Conservation (phyloP, 2,888 invertebrate genomes). For the Lithophane ornitopus region DNA sequence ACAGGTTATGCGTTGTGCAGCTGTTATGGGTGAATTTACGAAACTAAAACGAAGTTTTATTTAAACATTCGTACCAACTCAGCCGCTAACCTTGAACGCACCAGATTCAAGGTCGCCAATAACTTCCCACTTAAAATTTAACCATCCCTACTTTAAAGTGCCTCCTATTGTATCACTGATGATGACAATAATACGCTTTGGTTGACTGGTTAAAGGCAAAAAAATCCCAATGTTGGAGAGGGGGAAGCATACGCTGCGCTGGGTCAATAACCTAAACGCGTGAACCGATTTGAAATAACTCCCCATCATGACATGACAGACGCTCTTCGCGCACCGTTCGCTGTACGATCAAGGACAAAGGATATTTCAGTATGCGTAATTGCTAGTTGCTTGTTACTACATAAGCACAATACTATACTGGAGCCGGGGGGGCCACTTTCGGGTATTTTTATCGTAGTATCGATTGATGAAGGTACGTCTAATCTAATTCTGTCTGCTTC, state of each 20-base stretch:
- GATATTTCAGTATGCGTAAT: slow-evolving; percentile 64
- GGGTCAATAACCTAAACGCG: slow-evolving; percentile 84
- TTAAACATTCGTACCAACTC: slow-evolving; percentile 56
- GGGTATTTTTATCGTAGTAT: slow-evolving; percentile 25
- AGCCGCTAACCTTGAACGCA: slow-evolving; percentile 81
- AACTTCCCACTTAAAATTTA: slow-evolving; percentile 70
- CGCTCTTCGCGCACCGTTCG: slow-evolving; percentile 66
- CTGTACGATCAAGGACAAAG: slow-evolving; percentile 68
- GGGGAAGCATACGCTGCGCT: slow-evolving; percentile 77
- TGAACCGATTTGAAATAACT: slow-evolving; percentile 85
- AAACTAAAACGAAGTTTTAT: slow-evolving; percentile 31
- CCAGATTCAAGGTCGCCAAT: slow-evolving; percentile 84
- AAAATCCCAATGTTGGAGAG: slow-evolving; percentile 76
- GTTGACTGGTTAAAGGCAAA: slow-evolving; percentile 81
- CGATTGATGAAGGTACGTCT: background rate
- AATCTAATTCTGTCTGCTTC: slow-evolving; percentile 3
- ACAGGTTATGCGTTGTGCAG: background rate
- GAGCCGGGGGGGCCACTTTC: slow-evolving; percentile 25
- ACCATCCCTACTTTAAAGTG: slow-evolving; percentile 75
- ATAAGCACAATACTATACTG: slow-evolving; percentile 33
- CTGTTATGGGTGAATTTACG: background rate
- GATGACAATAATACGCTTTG: slow-evolving; percentile 82
- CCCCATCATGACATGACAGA: slow-evolving; percentile 73
- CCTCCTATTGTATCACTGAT: slow-evolving; percentile 81
- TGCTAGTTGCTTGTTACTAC: slow-evolving; percentile 43